These are phyloP conservation scores for Nephrotoma appendiculata DNA, from an alignment of 2,888 invertebrate species.

Conservation along the genomic window DNA sequence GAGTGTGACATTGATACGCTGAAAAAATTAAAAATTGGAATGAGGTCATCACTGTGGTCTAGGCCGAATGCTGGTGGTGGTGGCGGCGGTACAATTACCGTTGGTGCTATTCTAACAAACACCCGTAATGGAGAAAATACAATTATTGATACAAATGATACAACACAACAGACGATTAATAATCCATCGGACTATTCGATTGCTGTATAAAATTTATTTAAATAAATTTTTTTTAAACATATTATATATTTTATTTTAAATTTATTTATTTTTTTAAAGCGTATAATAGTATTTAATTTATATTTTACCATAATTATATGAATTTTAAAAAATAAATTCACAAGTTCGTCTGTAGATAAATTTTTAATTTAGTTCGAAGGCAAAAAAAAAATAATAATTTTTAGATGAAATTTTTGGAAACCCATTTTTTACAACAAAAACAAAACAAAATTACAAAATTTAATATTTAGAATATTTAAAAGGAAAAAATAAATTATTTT, in stretches of 20 bases:
- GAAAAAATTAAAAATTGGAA: slow-evolving; percentile 54
- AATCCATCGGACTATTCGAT: slow-evolving; percentile 60
- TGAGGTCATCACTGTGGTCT: slow-evolving; percentile 56
- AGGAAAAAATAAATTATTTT: neutral
- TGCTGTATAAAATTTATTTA: slow-evolving; percentile 41
- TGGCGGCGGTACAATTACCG: slow-evolving; percentile 28
- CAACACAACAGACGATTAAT: slow-evolving; percentile 35
- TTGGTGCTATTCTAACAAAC: neutral
- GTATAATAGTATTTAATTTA: neutral
- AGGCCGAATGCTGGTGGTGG: slow-evolving; percentile 31
- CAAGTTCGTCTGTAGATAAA: neutral
- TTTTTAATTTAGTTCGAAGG: neutral
- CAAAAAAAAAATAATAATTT: neutral
- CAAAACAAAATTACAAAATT: neutral
- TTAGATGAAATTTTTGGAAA: neutral
- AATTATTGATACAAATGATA: neutral
- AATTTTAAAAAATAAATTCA: neutral
- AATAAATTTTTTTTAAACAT: neutral
- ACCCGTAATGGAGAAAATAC: neutral
- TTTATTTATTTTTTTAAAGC: neutral
- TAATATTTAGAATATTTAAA: neutral
- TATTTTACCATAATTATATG: neutral
- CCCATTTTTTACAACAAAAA: neutral
- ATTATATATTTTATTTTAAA: neutral
- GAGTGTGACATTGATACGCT: slow-evolving; percentile 61